Base-by-base conservation (phyloP, 2,113 vertebrate genomes). In the Rynchops niger region DNA sequence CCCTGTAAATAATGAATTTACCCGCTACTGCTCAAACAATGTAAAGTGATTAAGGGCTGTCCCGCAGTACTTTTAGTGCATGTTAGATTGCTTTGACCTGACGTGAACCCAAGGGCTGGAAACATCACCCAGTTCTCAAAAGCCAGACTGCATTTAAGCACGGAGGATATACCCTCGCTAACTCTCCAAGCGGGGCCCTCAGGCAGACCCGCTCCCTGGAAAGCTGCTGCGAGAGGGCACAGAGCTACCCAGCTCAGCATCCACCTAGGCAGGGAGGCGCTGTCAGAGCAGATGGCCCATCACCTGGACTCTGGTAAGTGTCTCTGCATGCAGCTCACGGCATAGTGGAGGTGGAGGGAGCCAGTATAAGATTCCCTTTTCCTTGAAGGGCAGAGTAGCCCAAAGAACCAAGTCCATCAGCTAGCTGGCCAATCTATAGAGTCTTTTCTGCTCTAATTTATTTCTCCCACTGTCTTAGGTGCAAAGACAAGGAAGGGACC, bases 61-160 rank as follows among this genome's bases (percentile, higher is more conserved):
- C 86, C 86, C 38, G 58, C 59, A 88, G 85, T 58, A 78, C 77
- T 86, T 90, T 78, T 29, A 90, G 79, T 15, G 14, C 59, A 67
- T 38, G 80, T 94, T 91, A 78, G 85, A 96, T 88, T 98, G 95
- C 92, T 94, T 76, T 96, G 96, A 92, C 96, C 96, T n/a, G 78
- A 93, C 59, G 30, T 94, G 94, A 97, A 96, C 97, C 67, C 6
- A 0, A 59, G 61, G 38, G 71, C 85, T 96, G 73, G 63, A 94
- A 96, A 73, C 76, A 83, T 27, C 88, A 90, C 42, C 55, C 70
- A 53, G 85, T 72, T 93, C 73, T 85, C 91, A 90, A 95, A 93
- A 94, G 85, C 49, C 89, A 87, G 82, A 78, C 19, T 82, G 80
- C 74, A 66, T 74, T 92, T 91, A 94, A 86, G 69, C 23, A 73